These are phyloP conservation scores for Sebastes taczanowskii DNA, from an alignment of 2,797 vertebrate genomes.

Conservation along the genomic window DNA sequence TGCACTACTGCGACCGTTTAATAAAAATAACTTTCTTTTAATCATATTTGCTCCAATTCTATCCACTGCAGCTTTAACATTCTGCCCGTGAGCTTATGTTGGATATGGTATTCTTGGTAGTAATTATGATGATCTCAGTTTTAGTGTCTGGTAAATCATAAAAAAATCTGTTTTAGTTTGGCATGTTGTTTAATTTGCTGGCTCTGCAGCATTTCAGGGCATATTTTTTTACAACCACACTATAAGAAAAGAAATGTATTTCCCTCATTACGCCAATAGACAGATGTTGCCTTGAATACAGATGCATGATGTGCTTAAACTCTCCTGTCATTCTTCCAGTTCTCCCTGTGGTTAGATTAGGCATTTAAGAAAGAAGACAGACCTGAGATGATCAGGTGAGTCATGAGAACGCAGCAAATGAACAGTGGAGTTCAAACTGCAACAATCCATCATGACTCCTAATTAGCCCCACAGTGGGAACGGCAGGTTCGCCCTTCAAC, in stretches of 20 bases:
- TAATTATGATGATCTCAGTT: not conserved
- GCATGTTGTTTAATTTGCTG: not conserved
- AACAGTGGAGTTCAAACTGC: slow-evolving; percentile 39
- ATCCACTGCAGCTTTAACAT: not conserved
- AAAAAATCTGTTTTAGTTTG: slow-evolving; percentile 2
- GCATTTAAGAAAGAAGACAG: slow-evolving; percentile 10
- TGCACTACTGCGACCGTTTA: no score
- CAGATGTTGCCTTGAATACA: slow-evolving; percentile 27
- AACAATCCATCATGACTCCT: slow-evolving; percentile 47
- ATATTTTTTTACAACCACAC: slow-evolving; percentile 18
- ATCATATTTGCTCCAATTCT: not conserved
- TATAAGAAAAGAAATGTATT: not conserved
- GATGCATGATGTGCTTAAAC: not conserved
- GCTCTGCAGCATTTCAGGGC: slow-evolving; percentile 7
- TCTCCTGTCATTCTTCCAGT: not conserved
- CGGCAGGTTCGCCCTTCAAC: slow-evolving; percentile 25
- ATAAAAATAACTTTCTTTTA: no score
- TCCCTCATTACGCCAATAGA: not conserved
- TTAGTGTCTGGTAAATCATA: not conserved
- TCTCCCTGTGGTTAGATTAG: slow-evolving; percentile 25
- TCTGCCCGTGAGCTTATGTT: not conserved
- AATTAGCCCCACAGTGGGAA: slow-evolving; percentile 47
- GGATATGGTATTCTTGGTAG: not conserved
- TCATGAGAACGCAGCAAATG: slow-evolving; percentile 38
- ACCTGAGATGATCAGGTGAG: slow-evolving; percentile 27